Evolutionary conservation across 2,797 vertebrate species (phyloP).

Genomic region (Typhlichthys eigenmanni): DNA sequence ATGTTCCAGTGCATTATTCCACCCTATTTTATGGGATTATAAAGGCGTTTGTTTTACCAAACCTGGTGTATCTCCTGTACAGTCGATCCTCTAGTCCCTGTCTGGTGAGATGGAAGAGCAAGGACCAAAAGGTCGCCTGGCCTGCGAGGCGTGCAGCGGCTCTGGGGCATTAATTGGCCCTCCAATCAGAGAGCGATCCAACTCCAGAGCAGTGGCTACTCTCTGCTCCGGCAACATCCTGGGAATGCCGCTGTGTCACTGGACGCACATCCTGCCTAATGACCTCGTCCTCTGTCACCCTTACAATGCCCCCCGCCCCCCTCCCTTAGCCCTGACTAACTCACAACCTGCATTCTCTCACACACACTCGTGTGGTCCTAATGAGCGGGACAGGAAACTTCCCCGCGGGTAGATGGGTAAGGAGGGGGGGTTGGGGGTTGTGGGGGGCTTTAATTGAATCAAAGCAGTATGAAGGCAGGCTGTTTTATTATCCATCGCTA

Average conservation of each 20-base stretch:
- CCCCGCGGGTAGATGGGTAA: too few relatives aligned
- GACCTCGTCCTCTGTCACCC: constrained; percentile 50
- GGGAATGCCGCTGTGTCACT: constrained; percentile 51
- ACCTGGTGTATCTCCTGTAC: constrained; percentile 31
- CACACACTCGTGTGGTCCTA: constrained; percentile 29
- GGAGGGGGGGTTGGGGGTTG: not conserved
- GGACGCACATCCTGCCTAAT: constrained; percentile 71
- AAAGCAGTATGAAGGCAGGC: constrained; percentile 17
- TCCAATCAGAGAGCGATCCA: constrained; percentile 60
- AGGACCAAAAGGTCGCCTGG: constrained; percentile 65
- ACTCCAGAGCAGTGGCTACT: constrained; percentile 43
- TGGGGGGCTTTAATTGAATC: constrained; percentile 24
- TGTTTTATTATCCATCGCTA: constrained; percentile 23
- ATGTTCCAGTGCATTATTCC: not conserved
- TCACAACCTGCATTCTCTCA: constrained; percentile 36
- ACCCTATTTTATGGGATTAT: not conserved
- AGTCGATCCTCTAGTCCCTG: constrained; percentile 41
- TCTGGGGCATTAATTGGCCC: constrained; percentile 61
- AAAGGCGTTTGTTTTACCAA: constrained; percentile 1
- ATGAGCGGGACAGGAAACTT: constrained; percentile 20
- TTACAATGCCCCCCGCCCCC: constrained; percentile 31
- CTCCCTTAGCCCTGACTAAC: constrained; percentile 59
- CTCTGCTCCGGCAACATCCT: constrained; percentile 44
- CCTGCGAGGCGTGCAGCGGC: constrained; percentile 36
- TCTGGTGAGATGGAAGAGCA: constrained; percentile 49